Evolutionary conservation across 2,797 vertebrate genomes (phyloP).

Genomic region (Sternotherus odoratus): DNA sequence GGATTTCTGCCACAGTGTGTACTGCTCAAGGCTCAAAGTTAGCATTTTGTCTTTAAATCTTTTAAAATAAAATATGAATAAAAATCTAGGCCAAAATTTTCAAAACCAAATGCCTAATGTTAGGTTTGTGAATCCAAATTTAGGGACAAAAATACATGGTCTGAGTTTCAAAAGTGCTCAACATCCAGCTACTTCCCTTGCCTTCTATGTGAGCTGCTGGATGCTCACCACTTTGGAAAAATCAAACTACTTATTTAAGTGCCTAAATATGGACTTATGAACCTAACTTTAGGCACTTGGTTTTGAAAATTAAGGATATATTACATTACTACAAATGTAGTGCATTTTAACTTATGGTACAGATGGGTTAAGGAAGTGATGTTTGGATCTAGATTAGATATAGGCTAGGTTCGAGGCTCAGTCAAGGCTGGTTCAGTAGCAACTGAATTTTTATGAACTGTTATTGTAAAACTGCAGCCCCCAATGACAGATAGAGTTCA

Average conservation of each 20-base stretch:
- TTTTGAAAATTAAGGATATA: neutral
- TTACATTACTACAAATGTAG: neutral
- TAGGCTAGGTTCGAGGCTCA: neutral
- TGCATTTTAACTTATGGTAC: neutral
- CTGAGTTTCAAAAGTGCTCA: neutral
- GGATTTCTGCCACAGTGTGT: neutral
- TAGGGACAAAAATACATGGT: neutral
- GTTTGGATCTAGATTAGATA: neutral
- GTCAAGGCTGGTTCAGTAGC: neutral
- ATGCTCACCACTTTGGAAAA: neutral
- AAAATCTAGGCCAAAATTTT: neutral
- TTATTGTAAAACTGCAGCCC: neutral
- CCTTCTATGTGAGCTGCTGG: neutral
- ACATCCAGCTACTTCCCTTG: neutral
- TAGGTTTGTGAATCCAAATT: neutral
- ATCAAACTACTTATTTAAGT: neutral
- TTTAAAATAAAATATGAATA: neutral
- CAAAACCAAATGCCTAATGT: neutral
- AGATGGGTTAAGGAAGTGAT: neutral
- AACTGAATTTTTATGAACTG: neutral
- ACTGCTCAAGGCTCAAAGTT: neutral
- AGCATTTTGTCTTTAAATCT: neutral
- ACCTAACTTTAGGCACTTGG: neutral
- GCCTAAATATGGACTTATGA: neutral
- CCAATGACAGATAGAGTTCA: neutral